Percentiles rank a stretch among this genome's conserved stretches.
Conservation (phyloP, 2,888 invertebrate genomes). For the Acanthopleura granulata region DNA sequence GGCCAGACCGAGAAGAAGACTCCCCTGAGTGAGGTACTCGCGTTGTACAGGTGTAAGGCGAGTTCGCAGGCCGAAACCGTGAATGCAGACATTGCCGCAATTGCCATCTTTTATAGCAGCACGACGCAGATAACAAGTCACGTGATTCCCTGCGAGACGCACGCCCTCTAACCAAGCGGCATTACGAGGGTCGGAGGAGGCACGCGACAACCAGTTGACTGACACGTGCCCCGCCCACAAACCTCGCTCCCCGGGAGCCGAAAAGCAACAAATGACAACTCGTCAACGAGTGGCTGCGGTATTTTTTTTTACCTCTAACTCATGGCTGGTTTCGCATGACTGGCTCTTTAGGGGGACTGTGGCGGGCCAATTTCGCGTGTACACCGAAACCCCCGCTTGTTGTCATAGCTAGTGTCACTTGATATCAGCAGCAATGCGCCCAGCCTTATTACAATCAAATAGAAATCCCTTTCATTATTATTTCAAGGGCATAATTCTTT, state of each 20-base stretch:
- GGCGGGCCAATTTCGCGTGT: neutral
- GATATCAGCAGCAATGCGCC: neutral
- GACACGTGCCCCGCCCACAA: constrained; percentile 7
- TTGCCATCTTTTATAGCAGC: neutral
- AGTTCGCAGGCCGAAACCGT: neutral
- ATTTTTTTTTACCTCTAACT: neutral
- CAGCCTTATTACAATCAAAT: too few species aligned
- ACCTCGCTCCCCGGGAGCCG: neutral
- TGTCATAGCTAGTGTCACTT: neutral
- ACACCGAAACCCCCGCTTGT: neutral
- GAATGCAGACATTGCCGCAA: neutral
- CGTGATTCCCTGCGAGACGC: neutral
- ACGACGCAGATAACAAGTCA: neutral
- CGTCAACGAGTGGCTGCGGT: constrained; percentile 4
- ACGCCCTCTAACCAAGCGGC: neutral
- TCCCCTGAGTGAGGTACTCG: too few species aligned
- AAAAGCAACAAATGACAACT: constrained; percentile 6
- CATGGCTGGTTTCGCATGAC: neutral
- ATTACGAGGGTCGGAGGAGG: neutral
- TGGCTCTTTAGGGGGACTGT: neutral
- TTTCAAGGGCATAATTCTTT: too few species aligned
- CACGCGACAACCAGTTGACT: constrained; percentile 7
- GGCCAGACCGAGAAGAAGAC: too few species aligned
- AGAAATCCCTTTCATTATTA: too few species aligned
- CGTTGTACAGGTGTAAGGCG: too few species aligned